Base-by-base conservation (phyloP, 2,888 invertebrate species). In the Agrochola litura region DNA sequence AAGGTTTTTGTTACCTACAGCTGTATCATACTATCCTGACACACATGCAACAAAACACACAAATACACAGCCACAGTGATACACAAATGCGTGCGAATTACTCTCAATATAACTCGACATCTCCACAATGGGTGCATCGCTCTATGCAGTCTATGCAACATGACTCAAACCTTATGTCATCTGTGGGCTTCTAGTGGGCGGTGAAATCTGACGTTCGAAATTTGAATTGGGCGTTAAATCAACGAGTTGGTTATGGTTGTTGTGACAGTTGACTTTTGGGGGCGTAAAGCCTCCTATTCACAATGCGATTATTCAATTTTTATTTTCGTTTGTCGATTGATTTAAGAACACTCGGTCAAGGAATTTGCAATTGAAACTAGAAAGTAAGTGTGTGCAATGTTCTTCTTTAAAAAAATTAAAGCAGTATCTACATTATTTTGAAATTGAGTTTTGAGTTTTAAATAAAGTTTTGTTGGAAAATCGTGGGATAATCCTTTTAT, bases 81-180 rank as follows among this genome's bases (percentile, higher is more conserved):
- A 61, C 52, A 74, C 22, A 64, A 58, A 12, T 56, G 30, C 12
- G 22, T 60, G 19, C 52, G 8, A 67, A 65, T 12, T 70, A 68
- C 56, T 81, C 14, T 10, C 58, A 75, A 52, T 58, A n/a, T 37
- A 61, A 52, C 22, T 22, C 54, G 9, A 46, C 37, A 41, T 49
- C 37, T 52, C 10, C 14, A 83, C 74, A 88, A 83, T 75, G 76
- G 76, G 65, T 83, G 77, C 78, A 88, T 81, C 76, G 76, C 58
- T 79, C 68, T 71, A 69, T 73, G 73, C 70, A 58, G 58, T 61
- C 71, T 65, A 63, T 68, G 67, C 73, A 68, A 65, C 63, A 79
- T 88, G 84, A 88, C 77, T 86, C 86, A 78, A 67, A 60, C 54
- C 60, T 83, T 83, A 84, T 86, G 75, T 78, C 77, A 86, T 86